Percentiles rank a stretch among this genome's conserved stretches.
Conservation (phyloP, 2,888 invertebrate genomes). For the Campoletis raptor region DNA sequence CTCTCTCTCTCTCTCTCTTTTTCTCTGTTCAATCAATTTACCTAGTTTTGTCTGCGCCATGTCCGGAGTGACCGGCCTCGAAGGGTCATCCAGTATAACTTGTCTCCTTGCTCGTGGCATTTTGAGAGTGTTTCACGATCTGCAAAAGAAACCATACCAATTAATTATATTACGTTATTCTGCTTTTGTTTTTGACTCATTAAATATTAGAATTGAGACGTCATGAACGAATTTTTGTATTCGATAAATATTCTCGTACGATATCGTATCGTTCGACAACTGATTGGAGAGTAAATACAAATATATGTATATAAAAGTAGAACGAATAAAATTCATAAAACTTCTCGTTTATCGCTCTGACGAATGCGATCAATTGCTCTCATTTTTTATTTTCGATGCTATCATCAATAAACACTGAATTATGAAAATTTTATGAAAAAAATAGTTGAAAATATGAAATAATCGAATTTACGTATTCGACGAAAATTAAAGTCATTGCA, state of each 20-base stretch:
- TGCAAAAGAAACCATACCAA: slow-evolving; percentile 39
- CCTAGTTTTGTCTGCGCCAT: slow-evolving; percentile 83
- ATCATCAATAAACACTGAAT: slow-evolving; percentile 21
- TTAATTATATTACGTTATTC: background rate
- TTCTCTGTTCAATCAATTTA: slow-evolving; percentile 68
- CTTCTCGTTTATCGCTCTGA: slow-evolving; percentile 26
- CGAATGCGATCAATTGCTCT: slow-evolving; percentile 3
- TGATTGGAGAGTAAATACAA: slow-evolving; percentile 12
- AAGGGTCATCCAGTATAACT: slow-evolving; percentile 83
- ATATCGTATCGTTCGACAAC: slow-evolving; percentile 8
- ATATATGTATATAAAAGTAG: background rate
- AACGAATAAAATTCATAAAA: slow-evolving; percentile 19
- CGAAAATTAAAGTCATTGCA: background rate
- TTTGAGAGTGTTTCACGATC: slow-evolving; percentile 69
- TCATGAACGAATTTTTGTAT: background rate
- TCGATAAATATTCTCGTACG: background rate
- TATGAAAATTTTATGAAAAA: slow-evolving; percentile 16
- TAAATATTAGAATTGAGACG: background rate
- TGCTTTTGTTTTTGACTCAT: background rate
- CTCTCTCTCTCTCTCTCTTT: slow-evolving; percentile 9
- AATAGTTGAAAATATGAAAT: background rate
- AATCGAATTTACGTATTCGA: background rate
- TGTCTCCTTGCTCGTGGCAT: slow-evolving; percentile 84
- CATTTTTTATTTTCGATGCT: slow-evolving; percentile 27
- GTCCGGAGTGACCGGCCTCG: slow-evolving; percentile 84